These are phyloP conservation scores for Metalampra italica DNA, from an alignment of 2,888 invertebrate species.

Conservation along the genomic window DNA sequence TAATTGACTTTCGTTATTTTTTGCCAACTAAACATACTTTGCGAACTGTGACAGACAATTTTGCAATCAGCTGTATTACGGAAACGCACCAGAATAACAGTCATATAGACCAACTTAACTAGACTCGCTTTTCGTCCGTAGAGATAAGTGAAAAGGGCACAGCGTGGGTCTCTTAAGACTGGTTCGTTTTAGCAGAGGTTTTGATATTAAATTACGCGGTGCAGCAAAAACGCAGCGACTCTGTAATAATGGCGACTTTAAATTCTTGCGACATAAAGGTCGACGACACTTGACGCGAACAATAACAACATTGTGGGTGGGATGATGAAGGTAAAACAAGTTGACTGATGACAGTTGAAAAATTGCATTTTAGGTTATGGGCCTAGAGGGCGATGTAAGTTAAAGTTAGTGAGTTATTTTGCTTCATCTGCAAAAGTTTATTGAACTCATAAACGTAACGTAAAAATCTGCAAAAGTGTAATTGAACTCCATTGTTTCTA, in stretches of 20 bases:
- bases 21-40: slow-evolving; percentile 1
- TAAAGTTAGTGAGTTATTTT: too few species aligned
- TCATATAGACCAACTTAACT: neutral
- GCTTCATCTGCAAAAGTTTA: too few species aligned
- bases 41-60: slow-evolving; percentile 14
- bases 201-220: slow-evolving; percentile 45
- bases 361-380: slow-evolving; percentile 24
- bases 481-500: too few species aligned
- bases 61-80: slow-evolving; percentile 15
- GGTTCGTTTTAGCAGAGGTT: slow-evolving; percentile 36
- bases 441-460: too few species aligned
- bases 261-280: slow-evolving; percentile 25
- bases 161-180: slow-evolving; percentile 15
- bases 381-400: too few species aligned
- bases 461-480: too few species aligned
- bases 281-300: slow-evolving; percentile 40
- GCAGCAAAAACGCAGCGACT: slow-evolving; percentile 42
- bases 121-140: neutral
- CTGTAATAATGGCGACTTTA: slow-evolving; percentile 31
- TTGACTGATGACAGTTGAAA: slow-evolving; percentile 1
- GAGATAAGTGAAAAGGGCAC: neutral
- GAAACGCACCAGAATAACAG: slow-evolving; percentile 7
- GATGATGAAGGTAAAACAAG: slow-evolving; percentile 1
- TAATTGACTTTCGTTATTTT: neutral
- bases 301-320: slow-evolving; percentile 30